A percentile compares a stretch with the other conserved stretches of the same genome.
phyloP scores from a whole-genome alignment of 92 coral and sea anemone genomes.

The Actinernus sp. region DNA sequence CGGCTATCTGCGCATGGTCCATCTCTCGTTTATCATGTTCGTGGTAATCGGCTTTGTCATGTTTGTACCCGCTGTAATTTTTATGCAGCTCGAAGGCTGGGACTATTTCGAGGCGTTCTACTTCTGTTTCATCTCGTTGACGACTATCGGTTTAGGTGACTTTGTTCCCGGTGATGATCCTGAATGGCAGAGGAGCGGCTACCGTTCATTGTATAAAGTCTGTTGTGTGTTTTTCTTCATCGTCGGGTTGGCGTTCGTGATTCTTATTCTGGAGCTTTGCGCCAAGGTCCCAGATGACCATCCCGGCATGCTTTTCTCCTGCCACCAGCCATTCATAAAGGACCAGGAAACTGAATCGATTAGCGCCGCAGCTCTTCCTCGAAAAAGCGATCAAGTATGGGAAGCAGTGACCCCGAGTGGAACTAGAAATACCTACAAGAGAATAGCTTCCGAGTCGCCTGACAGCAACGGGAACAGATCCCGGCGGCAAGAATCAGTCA shows the following conservation, averaged over 20 bases:
- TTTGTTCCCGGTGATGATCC: slow-evolving; percentile 95
- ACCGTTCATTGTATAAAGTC: slow-evolving; percentile 83
- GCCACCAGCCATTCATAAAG: slow-evolving; percentile 91
- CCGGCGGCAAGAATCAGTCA: neutral
- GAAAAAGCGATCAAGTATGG: slow-evolving; percentile 7
- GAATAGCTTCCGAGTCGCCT: slow-evolving; percentile 22
- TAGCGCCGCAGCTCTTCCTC: neutral
- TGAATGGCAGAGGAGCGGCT: slow-evolving; percentile 79
- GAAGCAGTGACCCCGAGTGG: slow-evolving; percentile 28
- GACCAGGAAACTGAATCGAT: slow-evolving; percentile 68
- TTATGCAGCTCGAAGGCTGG: slow-evolving; percentile 87
- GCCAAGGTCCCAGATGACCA: slow-evolving; percentile 99
- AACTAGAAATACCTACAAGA: slow-evolving; percentile 34
- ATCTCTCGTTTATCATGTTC: slow-evolving; percentile 76
- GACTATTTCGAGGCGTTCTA: slow-evolving; percentile 96
- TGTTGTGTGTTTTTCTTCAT: slow-evolving; percentile 91
- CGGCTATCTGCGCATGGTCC: slow-evolving; percentile 82
- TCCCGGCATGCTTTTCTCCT: slow-evolving; percentile 99
- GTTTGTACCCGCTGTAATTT: slow-evolving; percentile 88
- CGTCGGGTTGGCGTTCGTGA: slow-evolving; percentile 90
- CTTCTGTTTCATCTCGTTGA: slow-evolving; percentile 95
- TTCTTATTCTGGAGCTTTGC: slow-evolving; percentile 91
- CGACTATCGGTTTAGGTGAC: slow-evolving; percentile 98
- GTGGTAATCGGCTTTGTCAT: slow-evolving; percentile 68
- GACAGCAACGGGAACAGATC: slow-evolving; percentile 4